Percentiles rank a stretch among this genome's conserved stretches.
Conservation (phyloP, 2,113 vertebrate species). For the Elephas maximus region DNA sequence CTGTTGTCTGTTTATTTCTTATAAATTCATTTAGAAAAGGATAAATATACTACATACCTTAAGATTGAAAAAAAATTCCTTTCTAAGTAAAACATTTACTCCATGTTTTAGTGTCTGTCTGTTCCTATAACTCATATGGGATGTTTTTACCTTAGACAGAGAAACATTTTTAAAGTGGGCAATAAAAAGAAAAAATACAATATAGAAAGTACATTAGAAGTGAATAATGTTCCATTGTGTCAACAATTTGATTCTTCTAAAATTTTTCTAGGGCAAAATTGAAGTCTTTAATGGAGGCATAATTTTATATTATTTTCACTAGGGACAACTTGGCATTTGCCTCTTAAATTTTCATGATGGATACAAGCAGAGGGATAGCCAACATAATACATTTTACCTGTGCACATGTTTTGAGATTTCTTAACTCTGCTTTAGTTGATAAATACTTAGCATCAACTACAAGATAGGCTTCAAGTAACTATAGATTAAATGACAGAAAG, state of each 20-base stretch:
- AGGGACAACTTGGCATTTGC: background rate
- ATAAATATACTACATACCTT: background rate
- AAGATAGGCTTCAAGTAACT: background rate
- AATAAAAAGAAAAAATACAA: slow-evolving; percentile 33
- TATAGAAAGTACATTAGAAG: background rate
- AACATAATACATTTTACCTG: background rate
- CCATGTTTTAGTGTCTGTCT: background rate
- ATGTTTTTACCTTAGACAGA: slow-evolving; percentile 1
- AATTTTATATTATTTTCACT: slow-evolving; percentile 20
- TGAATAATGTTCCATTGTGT: background rate
- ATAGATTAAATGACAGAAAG: background rate
- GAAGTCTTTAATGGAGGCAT: slow-evolving; percentile 33
- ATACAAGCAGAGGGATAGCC: background rate
- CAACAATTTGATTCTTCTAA: slow-evolving; percentile 36
- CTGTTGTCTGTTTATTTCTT: background rate
- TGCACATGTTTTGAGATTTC: background rate
- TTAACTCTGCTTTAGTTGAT: background rate
- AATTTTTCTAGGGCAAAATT: background rate
- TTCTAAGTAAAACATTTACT: slow-evolving; percentile 50
- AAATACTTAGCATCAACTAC: slow-evolving; percentile 28
- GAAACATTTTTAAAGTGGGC: background rate
- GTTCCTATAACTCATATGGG: background rate
- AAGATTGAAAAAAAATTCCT: background rate
- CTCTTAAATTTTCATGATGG: background rate
- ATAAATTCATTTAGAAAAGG: slow-evolving; percentile 6